Conservation (phyloP, 2,113 vertebrate genomes). For the Morone chrysops region DNA sequence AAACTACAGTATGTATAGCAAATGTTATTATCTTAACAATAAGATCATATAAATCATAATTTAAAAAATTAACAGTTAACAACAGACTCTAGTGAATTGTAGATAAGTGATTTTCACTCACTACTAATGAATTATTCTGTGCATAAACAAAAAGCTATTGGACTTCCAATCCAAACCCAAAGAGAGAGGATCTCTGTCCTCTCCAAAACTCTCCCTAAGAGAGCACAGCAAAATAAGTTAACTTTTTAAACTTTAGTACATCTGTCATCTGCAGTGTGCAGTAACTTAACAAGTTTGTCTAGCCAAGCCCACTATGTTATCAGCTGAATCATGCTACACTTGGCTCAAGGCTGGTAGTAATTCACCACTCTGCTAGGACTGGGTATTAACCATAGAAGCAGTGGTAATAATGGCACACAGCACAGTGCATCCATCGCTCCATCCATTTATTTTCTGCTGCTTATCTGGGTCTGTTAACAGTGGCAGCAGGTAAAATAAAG, state of each 20-base stretch:
- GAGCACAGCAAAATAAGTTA: not conserved
- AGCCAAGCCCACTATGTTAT: not conserved
- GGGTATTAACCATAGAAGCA: not conserved
- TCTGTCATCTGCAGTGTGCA: not conserved
- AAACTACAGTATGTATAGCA: not conserved
- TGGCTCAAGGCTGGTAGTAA: not conserved
- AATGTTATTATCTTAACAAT: not conserved
- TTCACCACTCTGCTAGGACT: not conserved
- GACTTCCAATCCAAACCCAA: not conserved
- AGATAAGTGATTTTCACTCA: not conserved
- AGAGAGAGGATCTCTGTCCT: not conserved
- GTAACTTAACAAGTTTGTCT: not conserved
- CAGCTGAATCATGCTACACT: not conserved
- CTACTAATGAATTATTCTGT: slow-evolving; percentile 17
- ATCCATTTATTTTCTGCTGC: not conserved
- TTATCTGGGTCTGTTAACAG: not conserved
- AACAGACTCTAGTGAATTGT: not conserved
- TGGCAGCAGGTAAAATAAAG: not conserved
- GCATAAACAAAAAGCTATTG: not conserved
- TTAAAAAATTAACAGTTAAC: not conserved
- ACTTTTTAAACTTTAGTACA: not conserved
- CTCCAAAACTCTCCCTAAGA: not conserved
- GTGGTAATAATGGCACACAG: not conserved
- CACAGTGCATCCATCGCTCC: not conserved
- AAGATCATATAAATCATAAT: not conserved